Base-by-base conservation (phyloP, 2,113 vertebrate genomes). In the Lanius ludovicianus region DNA sequence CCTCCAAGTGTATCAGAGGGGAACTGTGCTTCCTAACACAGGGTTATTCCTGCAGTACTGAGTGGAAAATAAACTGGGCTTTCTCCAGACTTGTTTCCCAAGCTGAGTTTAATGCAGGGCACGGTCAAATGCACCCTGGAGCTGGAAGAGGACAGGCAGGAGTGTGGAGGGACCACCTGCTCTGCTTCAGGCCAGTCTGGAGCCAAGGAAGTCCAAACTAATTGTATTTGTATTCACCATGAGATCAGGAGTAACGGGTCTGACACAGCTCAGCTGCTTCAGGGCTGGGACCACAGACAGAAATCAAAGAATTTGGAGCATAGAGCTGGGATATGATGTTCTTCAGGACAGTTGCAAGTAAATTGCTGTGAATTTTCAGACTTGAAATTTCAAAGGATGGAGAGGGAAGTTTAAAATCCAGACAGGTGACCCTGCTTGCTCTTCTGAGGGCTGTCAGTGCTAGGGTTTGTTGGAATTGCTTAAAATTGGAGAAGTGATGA, bases 181-280 rank as follows among this genome's bases (percentile, higher is more conserved):
- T 76, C 80, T 6, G 39, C 53, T 15, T 5, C 17, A 1, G 28
- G 1, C 37, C 3, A 0, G 10, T 2, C 24, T 44, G 65, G 30
- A 86, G 55, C 49, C 68, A 44, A 24, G 53, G 8, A 15, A 53
- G 3, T 22, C 27, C 22, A 31, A 50, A 28, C 5, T 28, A 30
- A 60, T 31, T 25, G 33, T 23, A 0, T 33, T 53, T 6, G 13
- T 55, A 0, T 33, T 79, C 35, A 57, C 56, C 7, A 12, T 16
- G 52, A 82, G 56, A 18, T 59, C 4, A 17, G 16, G 18, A 50
- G 4, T 10, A 15, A 37, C 15, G 25, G 37, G 17, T 2, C 60
- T 46, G 60, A 60, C 69, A 27, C 33, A 82, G 41, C 84, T 83
- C 74, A 16, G 27, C 44, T 14, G 59, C 47, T 69, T 6, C 87